Evolutionary conservation across 2,797 vertebrate species (phyloP), one percentile per base, ranked within the genome.

Genomic region (Acestrorhynchus altus): DNA sequence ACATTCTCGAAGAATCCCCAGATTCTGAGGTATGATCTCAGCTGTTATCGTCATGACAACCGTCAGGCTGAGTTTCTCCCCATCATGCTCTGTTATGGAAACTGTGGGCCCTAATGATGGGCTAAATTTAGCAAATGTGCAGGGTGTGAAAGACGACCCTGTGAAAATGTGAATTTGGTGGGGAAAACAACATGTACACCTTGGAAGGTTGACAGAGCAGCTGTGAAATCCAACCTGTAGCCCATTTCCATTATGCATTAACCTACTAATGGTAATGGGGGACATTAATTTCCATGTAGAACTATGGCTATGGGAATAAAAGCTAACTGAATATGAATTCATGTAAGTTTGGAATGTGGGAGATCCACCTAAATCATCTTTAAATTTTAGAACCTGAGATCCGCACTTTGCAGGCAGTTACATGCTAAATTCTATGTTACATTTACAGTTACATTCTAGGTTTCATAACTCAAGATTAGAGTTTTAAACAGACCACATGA

Each of bases 31-130:
- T 49, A 40, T 57, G 39, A 80, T 56, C 66, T 40, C 47, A 76
- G 70, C 47, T 40, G 22, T 72, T 67, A 80, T 91, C 20, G 86
- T 87, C 90, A 91, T 89, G 89, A 88, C 87, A 91, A 92, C 90
- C 79, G 66, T 85, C 87, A 81, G 77, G 75, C 44, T 8, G 76
- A 82, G 77, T 84, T 88, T 86, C 79, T 83, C 83, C 61, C 77
- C 76, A 69, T 87, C 84, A 26, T 5, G 51, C 83, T 88, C 89
- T 86, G 89, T 77, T 76, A 85, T 78, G 81, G 90, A 90, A 92
- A 90, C 87, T 90, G 89, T 56, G 89, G 89, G 91, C 87, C 84
- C 86, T 89, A 90, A 91, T 89, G 85, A 89, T 70, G 85, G 80
- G 87, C 88, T 89, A 90, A 89, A 88, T 90, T 83, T 89, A 83